phyloP scores from a whole-genome alignment of 2,797 vertebrate genomes.

The Scyliorhinus canicula region DNA sequence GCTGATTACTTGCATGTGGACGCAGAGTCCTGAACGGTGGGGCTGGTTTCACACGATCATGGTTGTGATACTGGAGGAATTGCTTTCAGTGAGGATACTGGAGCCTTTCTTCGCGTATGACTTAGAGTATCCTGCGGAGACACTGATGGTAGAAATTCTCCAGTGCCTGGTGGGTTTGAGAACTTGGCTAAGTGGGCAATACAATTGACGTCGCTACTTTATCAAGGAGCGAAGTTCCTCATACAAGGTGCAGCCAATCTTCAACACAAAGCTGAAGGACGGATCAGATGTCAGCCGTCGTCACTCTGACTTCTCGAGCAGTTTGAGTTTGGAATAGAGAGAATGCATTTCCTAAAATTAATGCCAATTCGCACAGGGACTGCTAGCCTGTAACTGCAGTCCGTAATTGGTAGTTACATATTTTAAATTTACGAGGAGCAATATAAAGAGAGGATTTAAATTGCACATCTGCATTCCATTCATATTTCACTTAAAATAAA shows the following conservation, averaged over 20 bases:
- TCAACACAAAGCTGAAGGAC: not conserved
- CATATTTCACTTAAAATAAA: not conserved
- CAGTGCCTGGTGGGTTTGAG: not conserved
- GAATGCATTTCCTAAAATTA: not conserved
- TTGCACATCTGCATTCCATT: not conserved
- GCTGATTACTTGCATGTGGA: too few relatives aligned
- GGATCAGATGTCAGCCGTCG: not conserved
- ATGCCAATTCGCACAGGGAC: not conserved
- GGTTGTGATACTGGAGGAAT: too few relatives aligned
- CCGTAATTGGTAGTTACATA: not conserved
- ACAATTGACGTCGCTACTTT: not conserved
- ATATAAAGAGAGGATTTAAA: not conserved
- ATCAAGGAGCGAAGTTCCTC: not conserved
- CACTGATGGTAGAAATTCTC: not conserved
- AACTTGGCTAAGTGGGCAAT: not conserved
- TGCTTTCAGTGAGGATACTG: too few relatives aligned
- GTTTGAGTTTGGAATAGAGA: not conserved
- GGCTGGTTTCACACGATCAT: too few relatives aligned
- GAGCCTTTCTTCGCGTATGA: too few relatives aligned
- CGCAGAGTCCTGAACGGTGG: too few relatives aligned
- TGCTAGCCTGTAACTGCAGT: not conserved
- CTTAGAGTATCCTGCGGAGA: too few relatives aligned
- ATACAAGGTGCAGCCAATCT: not conserved
- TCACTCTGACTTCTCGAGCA: not conserved
- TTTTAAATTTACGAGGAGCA: not conserved